A percentile compares a stretch with the other conserved stretches of the same genome.
These are phyloP conservation scores for Craseonycteris thonglongyai DNA, from an alignment of 2,113 vertebrate species.

Conservation along the genomic window DNA sequence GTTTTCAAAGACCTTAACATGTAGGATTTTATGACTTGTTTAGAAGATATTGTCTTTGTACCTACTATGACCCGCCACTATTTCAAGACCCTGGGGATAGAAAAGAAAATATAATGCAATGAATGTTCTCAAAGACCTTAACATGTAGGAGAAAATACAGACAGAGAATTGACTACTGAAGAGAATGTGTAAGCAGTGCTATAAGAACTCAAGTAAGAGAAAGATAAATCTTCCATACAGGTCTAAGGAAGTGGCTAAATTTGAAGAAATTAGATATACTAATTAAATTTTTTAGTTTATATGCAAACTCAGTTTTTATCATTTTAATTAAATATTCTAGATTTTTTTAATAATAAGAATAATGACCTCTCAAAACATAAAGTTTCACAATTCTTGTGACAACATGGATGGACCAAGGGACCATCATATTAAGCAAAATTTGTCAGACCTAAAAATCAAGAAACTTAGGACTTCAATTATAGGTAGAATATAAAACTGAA, in stretches of 20 bases:
- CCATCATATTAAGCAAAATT: too few relatives aligned
- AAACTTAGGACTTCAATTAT: too few relatives aligned
- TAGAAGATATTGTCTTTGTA: neutral
- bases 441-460: too few relatives aligned
- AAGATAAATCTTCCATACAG: neutral
- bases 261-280: neutral
- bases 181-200: neutral
- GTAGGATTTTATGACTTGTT: neutral
- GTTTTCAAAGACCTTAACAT: neutral
- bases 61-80: neutral
- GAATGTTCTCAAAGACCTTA: neutral
- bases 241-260: neutral
- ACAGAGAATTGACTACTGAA: neutral
- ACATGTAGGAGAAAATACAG: rapidly evolving
- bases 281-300: neutral
- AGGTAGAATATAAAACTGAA: too few relatives aligned
- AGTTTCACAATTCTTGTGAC: neutral
- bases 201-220: neutral
- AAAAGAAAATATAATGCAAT: neutral
- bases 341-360: neutral
- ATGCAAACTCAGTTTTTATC: neutral
- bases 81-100: neutral
- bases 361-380: neutral
- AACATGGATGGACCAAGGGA: too few relatives aligned
- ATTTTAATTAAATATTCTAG: neutral